Evolutionary conservation across 1,140 invertebrate species (phyloP), one percentile per base, ranked within the genome.

Genomic region (Drosophila neocordata): DNA sequence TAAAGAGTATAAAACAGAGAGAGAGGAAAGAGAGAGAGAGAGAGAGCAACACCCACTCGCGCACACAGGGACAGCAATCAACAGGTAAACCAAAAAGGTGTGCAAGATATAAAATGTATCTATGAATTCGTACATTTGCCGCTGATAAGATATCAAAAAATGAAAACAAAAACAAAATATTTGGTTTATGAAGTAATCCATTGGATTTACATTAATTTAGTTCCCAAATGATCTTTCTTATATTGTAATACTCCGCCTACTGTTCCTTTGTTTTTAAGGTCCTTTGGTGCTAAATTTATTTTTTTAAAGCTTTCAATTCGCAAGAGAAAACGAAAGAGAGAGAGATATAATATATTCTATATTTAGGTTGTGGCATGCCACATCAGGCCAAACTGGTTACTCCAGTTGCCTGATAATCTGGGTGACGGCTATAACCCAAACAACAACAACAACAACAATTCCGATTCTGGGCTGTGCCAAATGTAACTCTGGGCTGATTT

Each of bases 391-490:
- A 90, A 90, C 87, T 90, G 85, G 87, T 89, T 85, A 79, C 80
- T 89, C 87, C 87, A 90, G 87, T 90, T 90, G 79, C 84, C 85
- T 79, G 87, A 90, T 90, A 90, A 90, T 90, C 87, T 90, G 85
- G 87, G 87, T 90, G 87, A 90, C 87, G 80, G 73, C 81, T 81
- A 69, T 77, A 74, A 66, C 71, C 64, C 56, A 69, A 83, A 73
- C 66, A 83, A 61, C 61, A 66, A 64, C 62, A 63, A 12, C 71
- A 77, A 20, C 56, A 62, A 69, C 37, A 56, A 18, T 68, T 66
- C 51, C 20, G 66, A 75, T 75, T 77, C 73, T 84, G 72, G 68
- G 55, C 57, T 59, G 62, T 64, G 62, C 69, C 34, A 73, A 73
- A 65, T 35, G 60, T 44, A 65, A 68, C 74, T 64, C 8, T 66